phyloP scores from a whole-genome alignment of 2,797 vertebrate genomes.

The Ptychadena robeensis region DNA sequence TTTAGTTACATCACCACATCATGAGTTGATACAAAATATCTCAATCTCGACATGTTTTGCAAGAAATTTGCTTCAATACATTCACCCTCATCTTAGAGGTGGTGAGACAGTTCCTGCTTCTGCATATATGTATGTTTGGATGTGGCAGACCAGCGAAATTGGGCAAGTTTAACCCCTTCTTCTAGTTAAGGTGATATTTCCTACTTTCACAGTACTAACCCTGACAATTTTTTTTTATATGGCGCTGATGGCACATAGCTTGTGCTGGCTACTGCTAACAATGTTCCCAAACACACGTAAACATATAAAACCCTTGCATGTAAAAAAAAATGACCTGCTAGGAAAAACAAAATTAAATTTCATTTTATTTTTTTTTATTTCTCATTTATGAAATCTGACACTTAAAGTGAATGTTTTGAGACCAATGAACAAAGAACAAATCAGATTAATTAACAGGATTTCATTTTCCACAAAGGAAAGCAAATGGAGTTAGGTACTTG shows the following conservation, averaged over 20 bases:
- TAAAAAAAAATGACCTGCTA: background rate
- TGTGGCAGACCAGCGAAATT: too few species aligned
- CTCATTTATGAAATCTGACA: slow-evolving; percentile 37
- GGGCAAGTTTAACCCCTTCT: too few species aligned
- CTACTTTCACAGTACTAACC: background rate
- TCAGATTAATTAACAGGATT: slow-evolving; percentile 29
- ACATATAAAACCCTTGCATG: background rate
- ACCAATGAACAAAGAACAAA: slow-evolving; percentile 20
- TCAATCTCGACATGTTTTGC: too few species aligned
- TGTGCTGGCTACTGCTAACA: background rate
- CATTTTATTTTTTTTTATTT: background rate
- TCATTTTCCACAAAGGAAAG: slow-evolving; percentile 7
- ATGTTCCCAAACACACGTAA: background rate
- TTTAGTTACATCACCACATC: too few species aligned
- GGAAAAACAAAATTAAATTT: background rate
- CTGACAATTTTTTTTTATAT: background rate
- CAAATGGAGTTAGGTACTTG: slow-evolving; percentile 24
- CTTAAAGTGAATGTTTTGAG: slow-evolving; percentile 10
- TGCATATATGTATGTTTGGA: too few species aligned
- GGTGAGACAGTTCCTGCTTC: too few species aligned
- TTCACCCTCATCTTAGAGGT: too few species aligned
- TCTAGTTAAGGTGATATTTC: background rate
- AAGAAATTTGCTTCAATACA: too few species aligned
- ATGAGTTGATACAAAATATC: too few species aligned
- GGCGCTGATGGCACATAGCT: background rate